These are phyloP conservation scores for Danionella dracula DNA, from an alignment of 2,797 vertebrate genomes.

Conservation along the genomic window DNA sequence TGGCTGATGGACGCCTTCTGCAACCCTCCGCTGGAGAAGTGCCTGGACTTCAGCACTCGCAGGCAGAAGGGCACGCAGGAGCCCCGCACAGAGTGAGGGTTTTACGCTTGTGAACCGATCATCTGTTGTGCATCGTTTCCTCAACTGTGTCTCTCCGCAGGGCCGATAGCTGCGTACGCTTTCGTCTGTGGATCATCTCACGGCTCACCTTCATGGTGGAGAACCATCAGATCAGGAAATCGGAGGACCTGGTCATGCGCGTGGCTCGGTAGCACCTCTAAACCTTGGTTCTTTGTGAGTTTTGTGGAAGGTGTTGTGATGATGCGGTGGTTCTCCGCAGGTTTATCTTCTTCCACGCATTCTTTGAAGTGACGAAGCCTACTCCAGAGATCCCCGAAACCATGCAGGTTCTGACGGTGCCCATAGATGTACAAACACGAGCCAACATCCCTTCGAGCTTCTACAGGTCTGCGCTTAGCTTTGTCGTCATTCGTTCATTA, in stretches of 20 bases:
- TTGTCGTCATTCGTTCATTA: not conserved
- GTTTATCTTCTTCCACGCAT: slow-evolving; percentile 90
- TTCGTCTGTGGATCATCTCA: slow-evolving; percentile 83
- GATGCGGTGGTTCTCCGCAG: slow-evolving; percentile 59
- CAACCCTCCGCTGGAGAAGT: slow-evolving; percentile 66
- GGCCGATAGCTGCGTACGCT: slow-evolving; percentile 53
- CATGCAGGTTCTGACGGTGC: slow-evolving; percentile 52
- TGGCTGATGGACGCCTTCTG: slow-evolving; percentile 85
- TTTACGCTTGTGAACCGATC: slow-evolving; percentile 23
- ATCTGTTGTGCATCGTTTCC: not conserved
- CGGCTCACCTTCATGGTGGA: slow-evolving; percentile 77
- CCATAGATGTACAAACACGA: slow-evolving; percentile 67
- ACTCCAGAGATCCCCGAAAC: slow-evolving; percentile 73
- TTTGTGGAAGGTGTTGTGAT: no score
- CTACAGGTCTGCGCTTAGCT: slow-evolving; percentile 81
- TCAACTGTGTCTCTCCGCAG: slow-evolving; percentile 44
- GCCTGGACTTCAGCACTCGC: slow-evolving; percentile 80
- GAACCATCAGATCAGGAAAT: slow-evolving; percentile 70
- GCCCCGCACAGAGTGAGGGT: slow-evolving; percentile 58
- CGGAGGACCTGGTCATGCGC: slow-evolving; percentile 76
- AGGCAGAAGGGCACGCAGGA: slow-evolving; percentile 72
- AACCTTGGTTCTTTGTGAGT: no score
- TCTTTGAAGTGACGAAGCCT: slow-evolving; percentile 78
- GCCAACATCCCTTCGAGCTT: slow-evolving; percentile 59
- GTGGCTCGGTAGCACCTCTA: slow-evolving; percentile 75